Base-by-base conservation (phyloP, 2,888 invertebrate species). In the Luperina nickerlii region DNA sequence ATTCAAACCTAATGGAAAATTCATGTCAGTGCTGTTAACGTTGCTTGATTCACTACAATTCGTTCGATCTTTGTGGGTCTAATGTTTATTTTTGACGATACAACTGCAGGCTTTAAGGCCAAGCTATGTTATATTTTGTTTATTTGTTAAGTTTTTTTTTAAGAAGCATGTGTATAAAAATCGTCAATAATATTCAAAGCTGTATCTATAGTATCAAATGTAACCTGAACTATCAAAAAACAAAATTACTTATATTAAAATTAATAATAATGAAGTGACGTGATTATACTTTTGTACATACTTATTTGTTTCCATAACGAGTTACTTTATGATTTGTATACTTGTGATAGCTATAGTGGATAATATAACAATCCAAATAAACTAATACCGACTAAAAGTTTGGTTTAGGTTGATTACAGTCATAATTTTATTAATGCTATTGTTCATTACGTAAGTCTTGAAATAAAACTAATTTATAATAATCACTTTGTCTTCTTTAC, bases 301-400 rank as follows among this genome's bases (percentile, higher is more conserved):
- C 18, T 74, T 74, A 83, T 69, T 71, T 85, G 79, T 88, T 92
- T 93, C 89, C 89, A 82, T 90, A 90, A 74, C 68, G 86, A 84
- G 84, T 91, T 92, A 91, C 83, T 92, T 93, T 91, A 93, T 90
- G 87, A 90, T 93, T 92, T 93, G 91, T 92, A 83, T 92, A 93
- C 93, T 94, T 96, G 96, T 96, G 96, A 96, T 97, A 95, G 94
- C 91, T 92, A 83, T 92, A 90, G 86, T 90, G 93, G 92, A 92
- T 93, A 93, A 91, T 91, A 92, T 89, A 92, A 92, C 95, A 95
- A 96, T 96, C 96, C 96, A 96, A 96, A 97, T 95, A 95, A 92
- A 96, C 96, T 95, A 96, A 96, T 95, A 93, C 97, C 95, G 96
- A 95, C 97, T 97, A 94, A 95, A 96, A 96, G 96, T 96, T 96